Conservation (phyloP, 2,113 vertebrate species). For the Myotis lucifugus region DNA sequence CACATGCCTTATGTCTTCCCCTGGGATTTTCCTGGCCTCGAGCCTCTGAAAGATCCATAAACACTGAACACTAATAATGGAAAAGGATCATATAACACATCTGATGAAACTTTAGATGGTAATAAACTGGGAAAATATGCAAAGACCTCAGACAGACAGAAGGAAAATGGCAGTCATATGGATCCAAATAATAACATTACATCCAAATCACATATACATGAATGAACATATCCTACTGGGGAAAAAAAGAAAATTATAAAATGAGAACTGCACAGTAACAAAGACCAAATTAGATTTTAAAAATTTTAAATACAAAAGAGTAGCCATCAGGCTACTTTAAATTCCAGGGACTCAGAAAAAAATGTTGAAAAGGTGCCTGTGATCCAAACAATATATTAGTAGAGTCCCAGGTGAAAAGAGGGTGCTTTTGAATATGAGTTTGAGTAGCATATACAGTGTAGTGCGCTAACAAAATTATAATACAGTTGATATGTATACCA, state of each 20-base stretch:
- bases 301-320: neutral
- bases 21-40: neutral
- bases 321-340: neutral
- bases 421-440: neutral
- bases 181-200: conserved; percentile 22
- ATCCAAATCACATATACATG: neutral
- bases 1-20: neutral
- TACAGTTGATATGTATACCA: neutral
- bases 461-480: neutral
- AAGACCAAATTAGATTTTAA: neutral
- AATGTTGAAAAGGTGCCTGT: neutral
- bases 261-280: neutral
- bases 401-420: neutral
- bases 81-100: neutral
- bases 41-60: neutral
- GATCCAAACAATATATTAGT: neutral
- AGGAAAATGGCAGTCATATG: neutral
- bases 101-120: neutral
- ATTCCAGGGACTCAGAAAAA: neutral
- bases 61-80: neutral
- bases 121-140: neutral
- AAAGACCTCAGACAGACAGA: neutral
- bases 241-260: conserved; percentile 11
- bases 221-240: conserved; percentile 11
- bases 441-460: neutral